Base-by-base conservation (phyloP, 2,797 vertebrate species). In the Coregonus sp. region DNA sequence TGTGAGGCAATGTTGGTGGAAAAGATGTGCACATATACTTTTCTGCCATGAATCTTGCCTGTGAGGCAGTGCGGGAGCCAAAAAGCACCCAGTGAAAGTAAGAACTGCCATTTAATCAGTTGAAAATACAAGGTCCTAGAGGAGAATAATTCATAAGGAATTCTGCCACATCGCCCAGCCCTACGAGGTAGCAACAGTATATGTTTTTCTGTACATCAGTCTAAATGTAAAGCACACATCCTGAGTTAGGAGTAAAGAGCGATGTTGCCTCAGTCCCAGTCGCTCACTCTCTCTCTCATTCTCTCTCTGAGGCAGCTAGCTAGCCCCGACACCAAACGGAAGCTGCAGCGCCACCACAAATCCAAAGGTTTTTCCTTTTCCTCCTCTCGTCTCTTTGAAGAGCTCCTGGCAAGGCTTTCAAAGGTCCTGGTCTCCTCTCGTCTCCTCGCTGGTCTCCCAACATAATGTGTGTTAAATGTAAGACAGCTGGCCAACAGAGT, bases 381-480 rank as follows among this genome's bases (percentile, higher is more conserved):
- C 79, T 12, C 78, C 59, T 78, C 54, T 7, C 25, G 20, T 69
- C 78, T 71, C 87, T 91, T 93, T 91, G 90, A 92, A 89, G 87
- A 80, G 80, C 86, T 84, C 54, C 89, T 88, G 87, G 88, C 88
- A 82, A 18, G 18, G 68, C 83, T 67, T 90, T 90, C 90, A 93
- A 92, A 93, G 90, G 82, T 56, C 56, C 63, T 79, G 77, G 65
- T 81, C 86, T 80, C 85, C 81, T 69, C 63, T 5, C 1, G 65
- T 81, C 86, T 80, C 85, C 81, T 69, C 63, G 4, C 1, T 78
- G 74, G 88, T 79, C 87, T 89, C 86, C 86, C 83, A 80, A 85
- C 89, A 87, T 90, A 88, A 87, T 82, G 84, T 88, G 84, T 61
- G 79, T 68, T 84, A 82, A 90, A 90, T 90, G 82, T 77, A 82